These are phyloP conservation scores for Pseudotriccus pelzelni DNA, from an alignment of 2,797 vertebrate species.

Conservation along the genomic window DNA sequence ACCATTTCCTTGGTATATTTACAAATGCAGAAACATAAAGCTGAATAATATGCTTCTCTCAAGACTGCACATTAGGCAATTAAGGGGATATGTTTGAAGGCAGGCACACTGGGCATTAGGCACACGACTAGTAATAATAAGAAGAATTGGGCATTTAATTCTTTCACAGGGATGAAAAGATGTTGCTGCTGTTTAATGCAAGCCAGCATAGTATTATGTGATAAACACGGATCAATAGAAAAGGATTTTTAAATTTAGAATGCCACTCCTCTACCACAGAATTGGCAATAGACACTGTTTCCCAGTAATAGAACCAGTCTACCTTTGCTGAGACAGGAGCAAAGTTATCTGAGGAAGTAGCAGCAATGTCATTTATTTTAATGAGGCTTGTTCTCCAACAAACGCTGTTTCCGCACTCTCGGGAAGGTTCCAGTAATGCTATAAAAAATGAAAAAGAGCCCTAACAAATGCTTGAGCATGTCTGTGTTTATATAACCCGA, in stretches of 20 bases:
- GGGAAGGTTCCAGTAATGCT: constrained; percentile 31
- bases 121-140: constrained; percentile 40
- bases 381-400: constrained; percentile 55
- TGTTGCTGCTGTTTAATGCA: constrained; percentile 38
- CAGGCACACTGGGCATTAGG: constrained; percentile 37
- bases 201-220: constrained; percentile 14
- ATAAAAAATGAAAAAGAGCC: background rate
- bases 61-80: constrained; percentile 54
- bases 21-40: constrained; percentile 49
- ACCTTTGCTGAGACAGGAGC: constrained; percentile 58
- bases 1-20: constrained; percentile 33
- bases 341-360: constrained; percentile 45
- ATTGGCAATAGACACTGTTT: constrained; percentile 43
- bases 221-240: constrained; percentile 64
- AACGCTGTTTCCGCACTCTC: constrained; percentile 16
- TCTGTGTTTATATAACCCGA: constrained; percentile 10
- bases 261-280: constrained; percentile 43
- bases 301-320: constrained; percentile 43
- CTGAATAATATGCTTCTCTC: constrained; percentile 58
- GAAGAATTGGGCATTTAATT: constrained; percentile 68
- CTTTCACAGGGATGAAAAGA: constrained; percentile 52
- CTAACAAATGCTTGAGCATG: background rate
- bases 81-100: constrained; percentile 54
- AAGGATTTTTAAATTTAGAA: constrained; percentile 65
- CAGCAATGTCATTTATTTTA: constrained; percentile 55